Conservation (phyloP, 2,797 vertebrate genomes). For the Miichthys miiuy region DNA sequence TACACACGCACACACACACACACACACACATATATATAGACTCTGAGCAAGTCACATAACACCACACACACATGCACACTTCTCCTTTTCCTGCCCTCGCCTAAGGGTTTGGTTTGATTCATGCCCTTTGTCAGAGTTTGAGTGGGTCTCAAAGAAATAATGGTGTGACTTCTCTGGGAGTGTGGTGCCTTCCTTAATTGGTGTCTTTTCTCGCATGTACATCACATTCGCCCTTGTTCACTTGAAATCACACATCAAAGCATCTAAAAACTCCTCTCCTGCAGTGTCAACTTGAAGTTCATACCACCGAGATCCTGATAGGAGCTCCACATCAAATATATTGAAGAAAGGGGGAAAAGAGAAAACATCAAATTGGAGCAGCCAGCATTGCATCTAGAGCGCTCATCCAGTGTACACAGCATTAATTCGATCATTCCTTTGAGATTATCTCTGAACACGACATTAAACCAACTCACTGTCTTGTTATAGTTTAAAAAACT, state of each 20-base stretch:
- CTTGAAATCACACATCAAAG: slow-evolving; percentile 77
- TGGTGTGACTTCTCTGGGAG: slow-evolving; percentile 73
- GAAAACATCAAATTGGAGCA: slow-evolving; percentile 36
- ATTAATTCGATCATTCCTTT: slow-evolving; percentile 3
- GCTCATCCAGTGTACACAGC: neutral
- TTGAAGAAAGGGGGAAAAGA: slow-evolving; percentile 5
- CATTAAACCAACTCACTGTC: neutral
- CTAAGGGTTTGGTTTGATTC: slow-evolving; percentile 80
- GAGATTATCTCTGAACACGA: slow-evolving; percentile 10
- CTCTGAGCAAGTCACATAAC: neutral
- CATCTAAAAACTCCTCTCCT: slow-evolving; percentile 69
- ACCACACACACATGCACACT: slow-evolving; percentile 10
- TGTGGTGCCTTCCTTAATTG: slow-evolving; percentile 79
- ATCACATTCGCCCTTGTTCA: slow-evolving; percentile 78
- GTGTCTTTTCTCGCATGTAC: slow-evolving; percentile 78
- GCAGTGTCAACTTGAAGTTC: slow-evolving; percentile 64
- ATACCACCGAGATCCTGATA: slow-evolving; percentile 49
- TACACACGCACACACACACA: slow-evolving; percentile 15
- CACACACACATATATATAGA: slow-evolving; percentile 20
- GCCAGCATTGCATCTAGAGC: slow-evolving; percentile 17
- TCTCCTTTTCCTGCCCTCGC: slow-evolving; percentile 69
- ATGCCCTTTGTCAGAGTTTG: slow-evolving; percentile 81
- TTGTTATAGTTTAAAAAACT: neutral
- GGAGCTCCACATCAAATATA: slow-evolving; percentile 35
- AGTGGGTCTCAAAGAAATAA: slow-evolving; percentile 80